Base-by-base conservation (phyloP, 92 coral and sea anemone genomes). In the Isaurus tuberculatus region DNA sequence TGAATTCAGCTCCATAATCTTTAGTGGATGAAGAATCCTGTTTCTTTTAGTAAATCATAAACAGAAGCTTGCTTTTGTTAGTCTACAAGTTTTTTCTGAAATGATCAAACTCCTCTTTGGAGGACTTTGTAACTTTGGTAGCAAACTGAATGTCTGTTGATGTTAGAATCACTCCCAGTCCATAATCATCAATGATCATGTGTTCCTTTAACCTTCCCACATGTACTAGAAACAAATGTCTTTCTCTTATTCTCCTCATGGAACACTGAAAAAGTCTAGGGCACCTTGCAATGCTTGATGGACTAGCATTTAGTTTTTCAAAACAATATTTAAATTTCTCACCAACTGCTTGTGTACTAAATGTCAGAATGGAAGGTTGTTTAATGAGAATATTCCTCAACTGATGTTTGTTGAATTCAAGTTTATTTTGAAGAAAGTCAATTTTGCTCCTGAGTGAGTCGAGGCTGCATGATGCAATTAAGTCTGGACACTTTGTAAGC, bases 221-320 rank as follows among this genome's bases (percentile, higher is more conserved):
- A 83, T 94, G 93, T 51, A 72, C 74, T 60, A 95, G 80, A 53
- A 79, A 95, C 72, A 73, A 79, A 65, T 95, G 98, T 68, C 98
- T 83, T 72, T 94, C 98, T 77, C 87, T 83, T 28, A 95, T 92
- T 32, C 98, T 83, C 57, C 90, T 90, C 22, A 92, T 88, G 14
- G 98, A 95, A 53, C 98, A 95, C 86, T 95, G 98, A 81, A 94
- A 95, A 33, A 95, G 60, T 60, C 98, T 87, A 0, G 98, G 98
- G 34, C 98, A 94, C 17, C 94, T 92, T 25, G 98, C 98, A 48
- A 95, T 95, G 72, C 95, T 86, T 7, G 98, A 86, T 25, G 92
- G 94, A 44, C 94, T 90, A 10, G 88, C 90, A 81, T 91, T 86
- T 4, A 95, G 74, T 42, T 88, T 74, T 25, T 88, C 91, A 81